Conservation (phyloP, 2,888 invertebrate genomes). For the Brachypalpus laphriformis region DNA sequence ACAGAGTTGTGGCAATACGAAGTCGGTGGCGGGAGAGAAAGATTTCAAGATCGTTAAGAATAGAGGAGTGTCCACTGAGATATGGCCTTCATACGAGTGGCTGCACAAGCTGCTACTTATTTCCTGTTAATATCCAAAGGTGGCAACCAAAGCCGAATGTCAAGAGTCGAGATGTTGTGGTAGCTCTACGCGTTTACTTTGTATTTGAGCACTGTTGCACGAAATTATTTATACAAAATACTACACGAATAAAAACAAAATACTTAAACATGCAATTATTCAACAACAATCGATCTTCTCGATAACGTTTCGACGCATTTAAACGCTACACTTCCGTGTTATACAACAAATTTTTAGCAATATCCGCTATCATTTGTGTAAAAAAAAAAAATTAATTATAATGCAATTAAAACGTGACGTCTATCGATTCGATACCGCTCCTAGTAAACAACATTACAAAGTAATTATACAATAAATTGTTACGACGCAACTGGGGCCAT, state of each 20-base stretch:
- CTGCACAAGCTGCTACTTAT: too few species aligned
- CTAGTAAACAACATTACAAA: slow-evolving; percentile 1
- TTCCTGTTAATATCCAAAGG: too few species aligned
- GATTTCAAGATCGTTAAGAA: too few species aligned
- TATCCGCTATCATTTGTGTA: background rate
- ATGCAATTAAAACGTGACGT: slow-evolving; percentile 54
- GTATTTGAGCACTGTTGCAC: too few species aligned
- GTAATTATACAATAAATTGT: slow-evolving; percentile 13
- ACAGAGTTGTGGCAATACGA: too few species aligned
- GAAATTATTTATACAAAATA: background rate
- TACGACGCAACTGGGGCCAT: background rate
- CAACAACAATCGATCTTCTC: background rate
- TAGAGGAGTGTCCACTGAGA: too few species aligned
- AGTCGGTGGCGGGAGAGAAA: too few species aligned
- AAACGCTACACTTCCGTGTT: background rate
- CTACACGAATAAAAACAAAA: background rate
- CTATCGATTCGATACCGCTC: background rate
- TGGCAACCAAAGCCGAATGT: too few species aligned
- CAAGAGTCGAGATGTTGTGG: too few species aligned
- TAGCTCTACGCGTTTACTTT: too few species aligned
- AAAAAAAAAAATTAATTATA: slow-evolving; percentile 38
- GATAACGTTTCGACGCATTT: background rate
- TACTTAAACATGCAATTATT: background rate
- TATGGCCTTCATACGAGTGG: too few species aligned
- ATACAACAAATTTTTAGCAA: background rate